phyloP scores from a whole-genome alignment of 64 coral and sea anemone genomes.

The Astreopora myriophthalma region DNA sequence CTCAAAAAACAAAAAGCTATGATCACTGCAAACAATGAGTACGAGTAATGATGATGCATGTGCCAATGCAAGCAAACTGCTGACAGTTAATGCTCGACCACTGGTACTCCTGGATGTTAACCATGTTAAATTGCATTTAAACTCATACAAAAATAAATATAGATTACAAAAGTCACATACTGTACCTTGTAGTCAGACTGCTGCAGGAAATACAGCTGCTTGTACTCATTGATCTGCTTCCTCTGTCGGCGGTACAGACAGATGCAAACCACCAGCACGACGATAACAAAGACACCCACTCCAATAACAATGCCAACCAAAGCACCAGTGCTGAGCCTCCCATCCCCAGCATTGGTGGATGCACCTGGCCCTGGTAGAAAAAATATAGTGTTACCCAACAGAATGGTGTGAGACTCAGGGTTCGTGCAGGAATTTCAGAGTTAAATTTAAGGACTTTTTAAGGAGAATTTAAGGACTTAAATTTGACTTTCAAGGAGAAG shows the following conservation, averaged over 20 bases:
- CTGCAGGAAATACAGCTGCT: conserved; percentile 76
- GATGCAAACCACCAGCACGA: conserved; percentile 30
- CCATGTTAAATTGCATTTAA: background rate
- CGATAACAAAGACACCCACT: conserved; percentile 47
- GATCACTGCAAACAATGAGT: too few relatives aligned
- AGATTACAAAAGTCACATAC: background rate
- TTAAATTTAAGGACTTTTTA: background rate
- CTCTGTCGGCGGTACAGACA: conserved; percentile 78
- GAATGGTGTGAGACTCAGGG: background rate
- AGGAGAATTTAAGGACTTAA: background rate
- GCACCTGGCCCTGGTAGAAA: background rate
- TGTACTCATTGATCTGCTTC: conserved; percentile 82
- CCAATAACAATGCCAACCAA: conserved; percentile 68
- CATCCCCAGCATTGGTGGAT: background rate
- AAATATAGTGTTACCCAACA: background rate
- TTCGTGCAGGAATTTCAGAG: background rate
- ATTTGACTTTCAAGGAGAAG: too few relatives aligned
- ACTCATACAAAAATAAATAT: background rate
- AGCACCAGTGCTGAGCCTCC: background rate
- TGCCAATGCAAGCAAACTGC: too few relatives aligned
- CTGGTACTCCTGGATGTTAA: background rate
- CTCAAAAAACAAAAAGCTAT: too few relatives aligned
- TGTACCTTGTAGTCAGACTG: conserved; percentile 82
- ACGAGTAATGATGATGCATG: too few relatives aligned
- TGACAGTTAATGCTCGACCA: too few relatives aligned